Base-by-base conservation (phyloP, 1,140 invertebrate genomes). In the Helicoverpa armigera region DNA sequence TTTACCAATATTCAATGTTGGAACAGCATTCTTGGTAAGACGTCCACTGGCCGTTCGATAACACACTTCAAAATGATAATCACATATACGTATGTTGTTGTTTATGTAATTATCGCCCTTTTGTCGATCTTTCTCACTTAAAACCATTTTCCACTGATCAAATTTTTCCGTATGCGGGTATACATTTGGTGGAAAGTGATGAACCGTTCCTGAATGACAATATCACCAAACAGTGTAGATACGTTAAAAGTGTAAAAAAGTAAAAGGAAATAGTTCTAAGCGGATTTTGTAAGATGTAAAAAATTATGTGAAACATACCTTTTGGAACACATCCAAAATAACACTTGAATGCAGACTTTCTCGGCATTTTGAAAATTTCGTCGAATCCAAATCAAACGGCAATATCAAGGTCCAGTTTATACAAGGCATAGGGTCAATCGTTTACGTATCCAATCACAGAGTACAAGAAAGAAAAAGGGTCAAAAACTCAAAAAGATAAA, bases 51-150 rank as follows among this genome's bases (percentile, higher is more conserved):
- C 12, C 51, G 60, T 50, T 48, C 9, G 3, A 14, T 50, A 77
- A 77, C 29, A 61, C 13, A 65, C 23, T 77, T 77, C 74, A 77
- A 77, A 77, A 51, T 77, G 60, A 4, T 63, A 2, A 63, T 77
- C 58, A 18, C 74, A 77, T 50, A 77, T 63, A 18, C 43, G 16
- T 23, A 77, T 50, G 35, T 63, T 58, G 74, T 65, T 77, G 18
- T 65, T 31, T 5, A 77, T 77, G 60, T 77, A 77, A 35, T 50
- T 65, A 29, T 65, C 58, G 14, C 58, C 74, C 14, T 43, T 77
- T 23, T 77, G 58, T 65, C 23, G 18, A 53, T 48, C n/a, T 35
- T 23, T 60, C 12, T 63, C 35, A 0, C 14, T 43, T 10, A 77
- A 51, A 0, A 77, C 43, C 14, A 43, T n/a, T 65, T 77, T 77